These are phyloP conservation scores for Drosophila sp. DNA, from an alignment of 1,140 invertebrate genomes.

Conservation along the genomic window DNA sequence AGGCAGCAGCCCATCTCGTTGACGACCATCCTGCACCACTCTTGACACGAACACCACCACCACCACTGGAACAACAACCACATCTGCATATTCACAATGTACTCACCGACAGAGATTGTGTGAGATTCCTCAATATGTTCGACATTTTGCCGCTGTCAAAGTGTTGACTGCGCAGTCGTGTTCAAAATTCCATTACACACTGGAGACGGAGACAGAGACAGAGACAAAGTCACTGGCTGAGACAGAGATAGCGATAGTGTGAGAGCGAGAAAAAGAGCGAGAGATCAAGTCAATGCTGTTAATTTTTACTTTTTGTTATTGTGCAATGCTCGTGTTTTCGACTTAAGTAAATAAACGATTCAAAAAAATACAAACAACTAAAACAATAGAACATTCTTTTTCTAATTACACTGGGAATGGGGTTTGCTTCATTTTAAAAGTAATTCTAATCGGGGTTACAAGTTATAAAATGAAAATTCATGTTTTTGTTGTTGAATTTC, in stretches of 20 bases:
- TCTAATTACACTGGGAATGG: conserved; percentile 5
- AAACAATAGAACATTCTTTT: conserved; percentile 30
- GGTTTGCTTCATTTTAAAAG: not conserved
- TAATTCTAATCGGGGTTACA: not conserved
- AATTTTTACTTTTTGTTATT: conserved; percentile 58
- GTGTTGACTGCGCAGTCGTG: conserved; percentile 43
- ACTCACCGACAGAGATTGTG: conserved; percentile 29
- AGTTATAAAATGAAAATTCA: too few species aligned
- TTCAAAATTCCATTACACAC: conserved; percentile 28
- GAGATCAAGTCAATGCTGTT: conserved; percentile 64
- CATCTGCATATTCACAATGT: conserved; percentile 17
- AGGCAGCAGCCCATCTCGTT: conserved; percentile 17
- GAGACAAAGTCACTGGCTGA: conserved; percentile 46
- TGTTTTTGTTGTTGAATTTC: too few species aligned
- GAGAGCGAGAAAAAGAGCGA: conserved; percentile 37
- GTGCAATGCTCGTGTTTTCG: conserved; percentile 61
- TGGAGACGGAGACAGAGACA: conserved; percentile 36
- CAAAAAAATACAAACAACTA: conserved; percentile 28
- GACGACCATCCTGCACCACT: conserved; percentile 46
- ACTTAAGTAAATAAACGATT: conserved; percentile 71
- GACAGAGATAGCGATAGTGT: conserved; percentile 39
- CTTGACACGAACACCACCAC: conserved; percentile 5
- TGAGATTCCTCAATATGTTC: conserved; percentile 47
- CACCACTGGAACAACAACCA: conserved; percentile 13
- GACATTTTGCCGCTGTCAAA: conserved; percentile 68